These are phyloP conservation scores for Drosophila stalkeri DNA, from an alignment of 2,888 invertebrate species.

Conservation along the genomic window DNA sequence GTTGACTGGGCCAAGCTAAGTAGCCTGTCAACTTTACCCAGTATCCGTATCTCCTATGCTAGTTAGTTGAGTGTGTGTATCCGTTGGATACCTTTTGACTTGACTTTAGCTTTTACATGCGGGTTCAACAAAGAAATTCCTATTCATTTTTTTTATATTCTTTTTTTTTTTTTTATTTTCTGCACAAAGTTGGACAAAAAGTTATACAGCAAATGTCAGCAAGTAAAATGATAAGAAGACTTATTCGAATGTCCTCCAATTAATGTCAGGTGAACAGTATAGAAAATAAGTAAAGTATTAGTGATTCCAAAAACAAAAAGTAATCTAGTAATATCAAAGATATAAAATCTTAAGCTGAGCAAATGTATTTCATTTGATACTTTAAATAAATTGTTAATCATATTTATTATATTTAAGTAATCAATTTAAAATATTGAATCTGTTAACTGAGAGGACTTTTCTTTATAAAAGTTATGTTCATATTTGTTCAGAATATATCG, in stretches of 20 bases:
- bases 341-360: no score
- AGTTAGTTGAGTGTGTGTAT: conserved; percentile 4
- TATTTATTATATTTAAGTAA: no score
- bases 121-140: conserved; percentile 35
- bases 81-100: conserved; percentile 42
- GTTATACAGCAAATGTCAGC: background rate
- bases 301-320: no score
- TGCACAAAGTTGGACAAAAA: conserved; percentile 2
- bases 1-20: conserved; percentile 20
- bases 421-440: no score
- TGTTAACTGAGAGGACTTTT: no score
- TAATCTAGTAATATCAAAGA: no score
- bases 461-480: no score
- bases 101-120: conserved; percentile 36
- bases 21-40: conserved; percentile 30
- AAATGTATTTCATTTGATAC: no score
- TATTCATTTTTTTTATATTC: conserved; percentile 1
- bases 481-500: no score
- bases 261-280: no score
- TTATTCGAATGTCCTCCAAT: background rate
- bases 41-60: conserved; percentile 10
- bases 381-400: no score
- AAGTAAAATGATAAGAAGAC: background rate
- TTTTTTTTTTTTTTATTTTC: background rate
- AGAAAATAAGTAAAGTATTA: background rate